Evolutionary conservation across 2,113 vertebrate genomes (phyloP).

Genomic region (Neogale vison): DNA sequence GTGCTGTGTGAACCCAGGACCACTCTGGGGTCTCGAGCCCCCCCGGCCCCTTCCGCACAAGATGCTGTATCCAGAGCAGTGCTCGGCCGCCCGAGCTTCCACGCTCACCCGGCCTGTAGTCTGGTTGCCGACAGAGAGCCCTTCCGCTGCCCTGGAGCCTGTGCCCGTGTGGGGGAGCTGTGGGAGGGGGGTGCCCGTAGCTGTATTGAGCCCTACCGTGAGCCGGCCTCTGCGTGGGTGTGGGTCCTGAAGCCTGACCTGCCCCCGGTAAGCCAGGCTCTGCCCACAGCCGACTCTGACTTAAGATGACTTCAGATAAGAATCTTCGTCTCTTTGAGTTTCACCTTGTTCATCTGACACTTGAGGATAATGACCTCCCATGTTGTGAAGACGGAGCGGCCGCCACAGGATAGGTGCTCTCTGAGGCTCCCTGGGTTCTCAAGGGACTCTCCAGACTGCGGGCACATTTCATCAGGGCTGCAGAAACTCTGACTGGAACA

Average conservation of each 20-base stretch:
- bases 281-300: background rate
- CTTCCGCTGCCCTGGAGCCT: background rate
- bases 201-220: fast-evolving
- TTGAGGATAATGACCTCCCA: too few species aligned
- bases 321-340: background rate
- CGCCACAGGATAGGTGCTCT: background rate
- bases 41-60: background rate
- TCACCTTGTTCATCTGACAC: background rate
- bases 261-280: background rate
- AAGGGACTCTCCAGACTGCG: fast-evolving
- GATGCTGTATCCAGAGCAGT: background rate
- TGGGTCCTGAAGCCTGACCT: background rate
- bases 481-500: background rate
- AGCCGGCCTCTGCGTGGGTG: background rate
- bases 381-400: background rate
- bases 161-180: background rate
- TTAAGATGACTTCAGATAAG: background rate
- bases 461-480: background rate
- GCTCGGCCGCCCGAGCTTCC: background rate
- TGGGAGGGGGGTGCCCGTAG: background rate
- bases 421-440: background rate
- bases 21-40: background rate
- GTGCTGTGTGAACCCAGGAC: slow-evolving; percentile 82
- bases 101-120: background rate
- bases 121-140: background rate